Conservation (phyloP, 2,797 vertebrate genomes). For the Tachyglossus aculeatus region DNA sequence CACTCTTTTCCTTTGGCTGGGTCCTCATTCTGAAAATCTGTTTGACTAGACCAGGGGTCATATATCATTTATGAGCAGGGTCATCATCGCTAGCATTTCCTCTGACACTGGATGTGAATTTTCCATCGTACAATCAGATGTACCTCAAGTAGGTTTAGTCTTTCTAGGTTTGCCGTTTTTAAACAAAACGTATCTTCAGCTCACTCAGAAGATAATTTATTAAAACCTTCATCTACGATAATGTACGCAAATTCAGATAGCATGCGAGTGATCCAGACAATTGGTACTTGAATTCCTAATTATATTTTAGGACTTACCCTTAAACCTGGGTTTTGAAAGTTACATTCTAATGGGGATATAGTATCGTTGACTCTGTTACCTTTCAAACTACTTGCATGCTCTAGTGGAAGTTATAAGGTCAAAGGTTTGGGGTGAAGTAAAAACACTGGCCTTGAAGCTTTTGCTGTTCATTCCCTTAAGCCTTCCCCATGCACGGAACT, state of each 20-base stretch:
- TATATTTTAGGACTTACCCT: background rate
- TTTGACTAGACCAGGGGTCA: too few species aligned
- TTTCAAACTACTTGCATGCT: slow-evolving; percentile 21
- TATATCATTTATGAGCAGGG: too few species aligned
- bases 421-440: background rate
- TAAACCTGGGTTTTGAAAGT: background rate
- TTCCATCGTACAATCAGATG: background rate
- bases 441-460: background rate
- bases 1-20: too few species aligned
- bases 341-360: background rate
- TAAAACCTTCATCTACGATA: background rate
- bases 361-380: background rate
- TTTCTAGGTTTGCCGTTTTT: background rate
- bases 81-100: slow-evolving; percentile 17
- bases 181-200: background rate
- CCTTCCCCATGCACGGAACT: background rate
- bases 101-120: background rate
- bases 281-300: background rate
- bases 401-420: background rate
- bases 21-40: too few species aligned
- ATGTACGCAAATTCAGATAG: background rate
- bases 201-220: background rate
- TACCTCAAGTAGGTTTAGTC: background rate
- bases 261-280: background rate
- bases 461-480: slow-evolving; percentile 1